phyloP scores from a whole-genome alignment of 1,140 invertebrate species.

The Cydia splendana region DNA sequence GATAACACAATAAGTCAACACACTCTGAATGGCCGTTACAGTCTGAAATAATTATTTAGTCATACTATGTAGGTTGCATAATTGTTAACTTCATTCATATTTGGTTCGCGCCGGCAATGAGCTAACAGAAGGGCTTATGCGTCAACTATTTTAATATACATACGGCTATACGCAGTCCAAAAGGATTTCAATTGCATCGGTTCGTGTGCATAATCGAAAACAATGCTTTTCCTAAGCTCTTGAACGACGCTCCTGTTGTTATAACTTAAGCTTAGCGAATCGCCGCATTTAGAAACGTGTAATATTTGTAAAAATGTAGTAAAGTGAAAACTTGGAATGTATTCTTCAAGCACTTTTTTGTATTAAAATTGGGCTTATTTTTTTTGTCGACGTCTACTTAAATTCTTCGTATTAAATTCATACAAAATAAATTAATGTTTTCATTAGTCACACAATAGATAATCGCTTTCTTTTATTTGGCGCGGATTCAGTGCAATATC shows the following conservation, averaged over 20 bases:
- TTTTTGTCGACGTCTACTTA: no score
- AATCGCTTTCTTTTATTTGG: no score
- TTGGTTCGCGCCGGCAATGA: not conserved
- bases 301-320: no score
- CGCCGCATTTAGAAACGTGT: not conserved
- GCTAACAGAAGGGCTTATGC: not conserved
- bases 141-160: not conserved
- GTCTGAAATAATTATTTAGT: not conserved
- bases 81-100: constrained; percentile 26
- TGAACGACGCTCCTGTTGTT: not conserved
- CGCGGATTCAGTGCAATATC: no score
- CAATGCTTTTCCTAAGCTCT: constrained; percentile 16
- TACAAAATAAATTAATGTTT: no score
- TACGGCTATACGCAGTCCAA: not conserved
- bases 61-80: constrained; percentile 1
- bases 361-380: no score
- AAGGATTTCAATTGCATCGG: constrained; percentile 1
- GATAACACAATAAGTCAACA: not conserved
- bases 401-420: no score
- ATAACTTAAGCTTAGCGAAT: not conserved
- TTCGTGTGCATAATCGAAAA: not conserved
- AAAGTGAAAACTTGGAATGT: no score
- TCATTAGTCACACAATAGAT: no score
- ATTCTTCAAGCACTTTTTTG: no score
- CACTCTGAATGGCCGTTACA: not conserved